Base-by-base conservation (phyloP, 2,888 invertebrate genomes). In the Dascillus cervinus region DNA sequence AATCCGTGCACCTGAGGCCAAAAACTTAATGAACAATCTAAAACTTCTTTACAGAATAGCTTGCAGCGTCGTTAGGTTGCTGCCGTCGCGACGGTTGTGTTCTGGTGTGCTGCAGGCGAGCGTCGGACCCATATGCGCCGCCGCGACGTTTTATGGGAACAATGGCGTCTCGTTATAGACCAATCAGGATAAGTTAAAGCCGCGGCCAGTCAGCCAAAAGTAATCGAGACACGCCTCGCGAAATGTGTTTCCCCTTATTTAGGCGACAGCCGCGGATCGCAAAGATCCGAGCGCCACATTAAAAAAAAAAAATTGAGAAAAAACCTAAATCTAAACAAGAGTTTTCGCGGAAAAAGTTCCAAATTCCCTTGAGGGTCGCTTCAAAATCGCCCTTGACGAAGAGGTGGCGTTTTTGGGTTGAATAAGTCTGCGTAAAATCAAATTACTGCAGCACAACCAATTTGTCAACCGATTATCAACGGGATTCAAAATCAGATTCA, bases 81-180 rank as follows among this genome's bases (percentile, higher is more conserved):
- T 49, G 53, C 64, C 58, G 59, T 55, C 58, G 53, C 43, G 55
- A 56, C 60, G 58, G 46, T 71, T 72, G 73, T 60, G 62, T 66
- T 43, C 70, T 11, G 71, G 70, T 70, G 71, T 74, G 73, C 60
- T 71, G 72, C 71, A 71, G 74, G 70, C 73, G 71, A 69, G 70
- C 73, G 66, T 70, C 72, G 67, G 56, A 54, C 56, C 70, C 39
- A 38, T 45, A 47, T 56, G 62, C 62, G 62, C 59, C 62, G 60
- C 39, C 62, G 61, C 61, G 50, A 45, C 56, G 45, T 40, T 42
- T 59, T 38, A 65, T 65, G 68, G 66, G 74, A 60, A 64, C 63
- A 64, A 64, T 64, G 64, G 63, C 63, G 63, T 53, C 63, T 46
- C 40, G 37, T 39, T 45, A 35, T 44, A 47, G 46, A 42, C 64